phyloP scores from a whole-genome alignment of 2,797 vertebrate species.

The Acanthurus lineatus region DNA sequence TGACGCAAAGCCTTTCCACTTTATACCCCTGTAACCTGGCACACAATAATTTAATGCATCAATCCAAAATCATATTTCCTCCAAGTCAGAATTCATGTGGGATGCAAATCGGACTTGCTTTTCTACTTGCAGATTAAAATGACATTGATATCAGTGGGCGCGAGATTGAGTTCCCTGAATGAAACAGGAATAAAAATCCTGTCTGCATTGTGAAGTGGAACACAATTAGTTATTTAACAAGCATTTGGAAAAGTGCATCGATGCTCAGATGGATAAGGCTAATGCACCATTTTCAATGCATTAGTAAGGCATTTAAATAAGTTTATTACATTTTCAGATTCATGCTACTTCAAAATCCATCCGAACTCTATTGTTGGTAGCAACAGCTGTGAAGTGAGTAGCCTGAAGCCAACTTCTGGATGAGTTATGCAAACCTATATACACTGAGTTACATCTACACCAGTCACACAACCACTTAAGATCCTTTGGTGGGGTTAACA shows the following conservation, averaged over 20 bases:
- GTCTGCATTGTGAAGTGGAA: slow-evolving; percentile 48
- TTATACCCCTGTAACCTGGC: slow-evolving; percentile 31
- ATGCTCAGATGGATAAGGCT: slow-evolving; percentile 59
- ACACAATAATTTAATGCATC: slow-evolving; percentile 70
- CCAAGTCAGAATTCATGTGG: slow-evolving; percentile 52
- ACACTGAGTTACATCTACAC: slow-evolving; percentile 48
- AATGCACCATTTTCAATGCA: slow-evolving; percentile 56
- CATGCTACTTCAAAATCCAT: slow-evolving; percentile 47
- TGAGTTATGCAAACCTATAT: slow-evolving; percentile 10
- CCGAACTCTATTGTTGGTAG: slow-evolving; percentile 26
- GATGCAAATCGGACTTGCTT: slow-evolving; percentile 25
- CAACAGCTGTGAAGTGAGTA: slow-evolving; percentile 27
- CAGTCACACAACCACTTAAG: slow-evolving; percentile 37
- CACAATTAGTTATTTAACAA: slow-evolving; percentile 66
- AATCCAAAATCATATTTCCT: slow-evolving; percentile 72
- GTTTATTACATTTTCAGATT: slow-evolving; percentile 40
- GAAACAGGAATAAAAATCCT: slow-evolving; percentile 55
- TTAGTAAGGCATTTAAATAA: slow-evolving; percentile 63
- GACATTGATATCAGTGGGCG: slow-evolving; percentile 57
- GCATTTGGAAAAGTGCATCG: slow-evolving; percentile 54
- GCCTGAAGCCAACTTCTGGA: slow-evolving; percentile 16
- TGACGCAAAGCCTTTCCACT: slow-evolving; percentile 42
- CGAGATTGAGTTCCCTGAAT: slow-evolving; percentile 63
- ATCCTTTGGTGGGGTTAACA: slow-evolving; percentile 42
- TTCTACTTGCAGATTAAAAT: slow-evolving; percentile 69